phyloP scores from a whole-genome alignment of 35 echinoderm and acorn worm species.

The Apostichopus californicus region DNA sequence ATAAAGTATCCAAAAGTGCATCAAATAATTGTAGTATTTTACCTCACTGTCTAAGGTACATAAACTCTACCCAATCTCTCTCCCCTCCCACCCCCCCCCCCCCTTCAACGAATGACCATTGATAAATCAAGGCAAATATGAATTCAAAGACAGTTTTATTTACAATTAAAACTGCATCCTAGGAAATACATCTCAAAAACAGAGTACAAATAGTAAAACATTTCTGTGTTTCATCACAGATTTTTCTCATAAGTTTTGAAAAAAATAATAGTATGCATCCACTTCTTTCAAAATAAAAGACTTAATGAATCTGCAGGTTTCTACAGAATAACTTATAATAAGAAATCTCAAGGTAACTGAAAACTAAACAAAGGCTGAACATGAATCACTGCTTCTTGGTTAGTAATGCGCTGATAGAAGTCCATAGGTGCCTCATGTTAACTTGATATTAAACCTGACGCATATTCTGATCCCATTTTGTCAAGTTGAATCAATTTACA shows the following conservation, averaged over 20 bases:
- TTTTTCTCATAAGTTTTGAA: neutral
- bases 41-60: no score
- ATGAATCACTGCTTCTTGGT: neutral
- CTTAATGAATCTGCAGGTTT: neutral
- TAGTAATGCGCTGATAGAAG: neutral
- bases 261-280: neutral
- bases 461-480: no score
- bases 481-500: no score
- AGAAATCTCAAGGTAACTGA: neutral
- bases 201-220: neutral
- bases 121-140: no score
- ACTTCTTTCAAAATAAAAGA: neutral
- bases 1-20: no score
- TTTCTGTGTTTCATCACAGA: neutral
- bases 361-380: neutral
- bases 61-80: no score
- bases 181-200: neutral
- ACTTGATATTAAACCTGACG: neutral
- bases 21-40: no score
- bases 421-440: neutral
- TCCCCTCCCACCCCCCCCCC: no score
- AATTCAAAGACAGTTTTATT: neutral
- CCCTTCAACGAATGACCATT: no score
- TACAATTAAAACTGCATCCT: conserved; percentile 4
- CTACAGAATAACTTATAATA: neutral